Conservation (phyloP, 2,888 invertebrate species). For the Drosophila acutilabella region DNA sequence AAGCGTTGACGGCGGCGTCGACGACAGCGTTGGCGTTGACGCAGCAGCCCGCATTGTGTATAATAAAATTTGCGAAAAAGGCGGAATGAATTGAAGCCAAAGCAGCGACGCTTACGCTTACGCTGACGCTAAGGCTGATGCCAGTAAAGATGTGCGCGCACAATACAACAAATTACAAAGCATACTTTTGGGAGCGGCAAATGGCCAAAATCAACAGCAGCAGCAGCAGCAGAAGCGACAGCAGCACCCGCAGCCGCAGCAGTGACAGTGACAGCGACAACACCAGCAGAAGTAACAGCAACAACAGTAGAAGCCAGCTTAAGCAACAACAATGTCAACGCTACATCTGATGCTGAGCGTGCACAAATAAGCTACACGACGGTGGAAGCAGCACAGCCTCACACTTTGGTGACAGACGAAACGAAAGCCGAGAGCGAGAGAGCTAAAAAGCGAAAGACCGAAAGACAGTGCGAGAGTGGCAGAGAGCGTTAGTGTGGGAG, state of each 20-base stretch:
- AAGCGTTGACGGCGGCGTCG: conserved; percentile 58
- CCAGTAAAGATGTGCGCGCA: conserved; percentile 75
- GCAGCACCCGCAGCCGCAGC: conserved; percentile 30
- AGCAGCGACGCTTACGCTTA: conserved; percentile 44
- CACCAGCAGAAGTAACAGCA: conserved; percentile 29
- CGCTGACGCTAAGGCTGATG: conserved; percentile 27
- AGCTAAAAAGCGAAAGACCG: neutral
- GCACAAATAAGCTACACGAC: conserved; percentile 59
- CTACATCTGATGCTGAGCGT: conserved; percentile 65
- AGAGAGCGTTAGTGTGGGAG: conserved; percentile 18
- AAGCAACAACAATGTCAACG: conserved; percentile 66
- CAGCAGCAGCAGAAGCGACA: conserved; percentile 29
- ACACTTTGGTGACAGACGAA: neutral
- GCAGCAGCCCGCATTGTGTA: conserved; percentile 69
- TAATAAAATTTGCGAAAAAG: conserved; percentile 72
- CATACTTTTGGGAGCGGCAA: conserved; percentile 79
- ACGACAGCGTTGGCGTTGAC: conserved; percentile 28
- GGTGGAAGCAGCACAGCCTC: conserved; percentile 30
- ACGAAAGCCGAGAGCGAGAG: conserved; percentile 7
- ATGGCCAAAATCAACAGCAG: conserved; percentile 74
- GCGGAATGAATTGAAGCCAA: conserved; percentile 50
- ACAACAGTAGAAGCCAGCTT: conserved; percentile 32
- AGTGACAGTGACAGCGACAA: conserved; percentile 7
- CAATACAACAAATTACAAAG: conserved; percentile 76
- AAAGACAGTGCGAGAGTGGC: conserved; percentile 2